A percentile compares a stretch with the other conserved stretches of the same genome.
Conservation (phyloP, 2,113 vertebrate species). For the Ammodytes dubius region DNA sequence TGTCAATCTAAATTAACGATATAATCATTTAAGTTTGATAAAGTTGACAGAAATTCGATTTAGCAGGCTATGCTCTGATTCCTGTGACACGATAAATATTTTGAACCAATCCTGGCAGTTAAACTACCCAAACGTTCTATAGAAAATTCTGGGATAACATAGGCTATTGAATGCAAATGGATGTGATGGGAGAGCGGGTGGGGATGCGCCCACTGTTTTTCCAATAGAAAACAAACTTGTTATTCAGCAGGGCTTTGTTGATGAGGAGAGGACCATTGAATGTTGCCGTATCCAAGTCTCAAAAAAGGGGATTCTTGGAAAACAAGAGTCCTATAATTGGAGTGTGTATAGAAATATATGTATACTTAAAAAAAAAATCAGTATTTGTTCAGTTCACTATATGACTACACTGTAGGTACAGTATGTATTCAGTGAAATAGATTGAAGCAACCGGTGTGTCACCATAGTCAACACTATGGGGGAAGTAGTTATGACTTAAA, state of each 20-base stretch:
- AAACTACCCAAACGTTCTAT: too few species aligned
- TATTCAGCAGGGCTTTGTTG: neutral
- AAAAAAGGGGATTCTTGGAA: neutral
- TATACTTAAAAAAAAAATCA: neutral
- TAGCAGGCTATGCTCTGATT: too few species aligned
- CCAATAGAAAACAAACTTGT: neutral
- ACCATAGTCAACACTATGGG: neutral
- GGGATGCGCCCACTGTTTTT: neutral
- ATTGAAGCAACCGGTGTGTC: neutral
- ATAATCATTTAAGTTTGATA: too few species aligned
- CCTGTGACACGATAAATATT: too few species aligned
- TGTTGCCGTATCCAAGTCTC: neutral
- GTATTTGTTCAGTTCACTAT: neutral
- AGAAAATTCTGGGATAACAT: too few species aligned
- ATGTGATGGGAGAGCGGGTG: neutral
- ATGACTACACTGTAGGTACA: too few species aligned
- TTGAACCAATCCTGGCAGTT: too few species aligned
- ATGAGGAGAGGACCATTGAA: neutral
- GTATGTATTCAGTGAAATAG: neutral
- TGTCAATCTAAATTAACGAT: too few species aligned
- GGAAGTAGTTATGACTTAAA: conserved; percentile 12
- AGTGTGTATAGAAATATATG: neutral
- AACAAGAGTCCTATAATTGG: too few species aligned
- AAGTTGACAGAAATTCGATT: too few species aligned
- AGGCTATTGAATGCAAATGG: neutral